A percentile compares a stretch with the other conserved stretches of the same genome.
These are phyloP conservation scores for Meliscaeva auricollis DNA, from an alignment of 2,888 invertebrate species.

Conservation along the genomic window DNA sequence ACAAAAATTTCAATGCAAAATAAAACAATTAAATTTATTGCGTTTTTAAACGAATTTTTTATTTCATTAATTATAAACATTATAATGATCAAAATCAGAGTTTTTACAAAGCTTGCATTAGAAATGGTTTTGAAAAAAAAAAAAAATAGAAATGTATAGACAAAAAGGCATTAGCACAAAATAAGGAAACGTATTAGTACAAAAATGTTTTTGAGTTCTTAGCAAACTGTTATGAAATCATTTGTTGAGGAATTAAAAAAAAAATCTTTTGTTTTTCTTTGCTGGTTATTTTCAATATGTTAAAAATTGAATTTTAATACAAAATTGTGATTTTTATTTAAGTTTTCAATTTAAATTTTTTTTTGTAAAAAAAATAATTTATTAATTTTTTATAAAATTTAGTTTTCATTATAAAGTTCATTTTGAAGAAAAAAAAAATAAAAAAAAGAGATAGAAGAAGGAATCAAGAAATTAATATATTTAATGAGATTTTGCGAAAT, in stretches of 20 bases:
- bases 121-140: constrained; percentile 51
- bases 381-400: neutral
- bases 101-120: constrained; percentile 71
- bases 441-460: constrained; percentile 1
- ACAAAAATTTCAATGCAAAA: constrained; percentile 71
- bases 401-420: constrained; percentile 40
- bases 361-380: no score
- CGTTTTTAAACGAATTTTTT: constrained; percentile 46
- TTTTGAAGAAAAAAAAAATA: constrained; percentile 19
- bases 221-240: constrained; percentile 71
- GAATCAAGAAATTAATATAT: constrained; percentile 59
- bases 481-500: constrained; percentile 69
- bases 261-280: constrained; percentile 7
- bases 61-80: constrained; percentile 40
- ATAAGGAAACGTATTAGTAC: constrained; percentile 36
- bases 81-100: constrained; percentile 56
- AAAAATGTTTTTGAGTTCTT: constrained; percentile 55
- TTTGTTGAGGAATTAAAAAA: constrained; percentile 19
- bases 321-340: constrained; percentile 4
- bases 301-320: constrained; percentile 28
- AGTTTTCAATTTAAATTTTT: neutral
- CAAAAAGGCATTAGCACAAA: constrained; percentile 65
- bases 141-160: constrained; percentile 21
- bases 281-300: constrained; percentile 22
- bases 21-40: constrained; percentile 49